A percentile compares a stretch with the other conserved stretches of the same genome.
phyloP scores from a whole-genome alignment of 1,140 invertebrate genomes.

The Tigriopus japonicus region DNA sequence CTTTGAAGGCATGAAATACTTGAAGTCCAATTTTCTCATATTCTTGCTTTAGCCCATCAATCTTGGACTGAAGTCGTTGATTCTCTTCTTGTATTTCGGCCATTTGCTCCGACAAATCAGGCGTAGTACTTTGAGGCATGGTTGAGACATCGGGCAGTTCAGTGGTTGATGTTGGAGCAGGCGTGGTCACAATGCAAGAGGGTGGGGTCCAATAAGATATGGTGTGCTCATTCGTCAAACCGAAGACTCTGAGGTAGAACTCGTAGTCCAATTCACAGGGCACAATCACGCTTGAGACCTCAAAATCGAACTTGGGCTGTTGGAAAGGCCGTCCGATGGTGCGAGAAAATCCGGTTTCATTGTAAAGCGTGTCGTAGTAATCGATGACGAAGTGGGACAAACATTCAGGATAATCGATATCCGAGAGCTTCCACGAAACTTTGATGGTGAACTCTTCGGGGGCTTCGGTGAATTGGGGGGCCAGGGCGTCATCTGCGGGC shows the following conservation, averaged over 20 bases:
- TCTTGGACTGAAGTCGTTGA: slow-evolving; percentile 11
- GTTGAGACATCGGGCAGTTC: neutral
- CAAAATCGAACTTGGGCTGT: slow-evolving; percentile 1
- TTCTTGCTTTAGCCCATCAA: slow-evolving; percentile 11
- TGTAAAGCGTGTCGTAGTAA: slow-evolving; percentile 11
- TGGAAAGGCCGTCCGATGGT: neutral
- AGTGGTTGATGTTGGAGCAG: slow-evolving; percentile 7
- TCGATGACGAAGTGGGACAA: slow-evolving; percentile 11
- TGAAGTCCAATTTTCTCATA: slow-evolving; percentile 14
- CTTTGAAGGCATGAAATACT: slow-evolving; percentile 10
- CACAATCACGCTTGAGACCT: neutral
- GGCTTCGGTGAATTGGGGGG: neutral
- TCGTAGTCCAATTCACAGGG: slow-evolving; percentile 9
- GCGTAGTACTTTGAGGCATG: neutral
- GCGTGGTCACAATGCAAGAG: slow-evolving; percentile 11
- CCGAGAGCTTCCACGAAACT: slow-evolving; percentile 1
- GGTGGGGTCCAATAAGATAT: slow-evolving; percentile 8
- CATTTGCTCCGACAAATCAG: neutral
- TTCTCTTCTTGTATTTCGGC: slow-evolving; percentile 8
- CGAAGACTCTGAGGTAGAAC: slow-evolving; percentile 1
- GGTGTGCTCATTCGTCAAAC: neutral
- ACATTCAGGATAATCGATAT: slow-evolving; percentile 11
- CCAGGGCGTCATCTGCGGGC: neutral
- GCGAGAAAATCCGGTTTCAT: slow-evolving; percentile 7
- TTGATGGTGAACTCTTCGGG: slow-evolving; percentile 7